These are phyloP conservation scores for Benthosema pterotum DNA, from an alignment of 2,797 vertebrate genomes.

Conservation along the genomic window DNA sequence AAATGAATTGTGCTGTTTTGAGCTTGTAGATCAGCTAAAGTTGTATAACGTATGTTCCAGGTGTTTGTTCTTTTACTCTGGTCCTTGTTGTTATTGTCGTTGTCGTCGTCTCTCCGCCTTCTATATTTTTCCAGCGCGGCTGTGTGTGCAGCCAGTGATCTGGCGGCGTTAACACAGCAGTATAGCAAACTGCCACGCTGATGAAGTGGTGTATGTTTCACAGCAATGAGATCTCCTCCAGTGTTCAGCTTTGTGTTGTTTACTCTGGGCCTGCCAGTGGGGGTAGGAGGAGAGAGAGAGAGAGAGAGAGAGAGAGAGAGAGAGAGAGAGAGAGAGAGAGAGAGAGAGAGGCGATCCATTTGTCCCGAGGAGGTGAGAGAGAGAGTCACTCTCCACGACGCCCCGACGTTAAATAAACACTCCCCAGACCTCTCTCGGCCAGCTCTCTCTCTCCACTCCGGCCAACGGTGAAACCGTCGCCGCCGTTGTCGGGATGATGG, in stretches of 20 bases:
- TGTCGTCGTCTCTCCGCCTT: too few species aligned
- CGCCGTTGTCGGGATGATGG: slow-evolving; percentile 77
- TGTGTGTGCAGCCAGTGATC: too few species aligned
- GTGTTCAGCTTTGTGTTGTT: slow-evolving; percentile 62
- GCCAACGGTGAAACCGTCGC: slow-evolving; percentile 58
- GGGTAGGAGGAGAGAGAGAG: slow-evolving; percentile 22
- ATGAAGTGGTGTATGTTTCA: slow-evolving; percentile 67
- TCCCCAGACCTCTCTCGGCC: slow-evolving; percentile 70
- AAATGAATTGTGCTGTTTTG: too few species aligned
- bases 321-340: slow-evolving; percentile 10
- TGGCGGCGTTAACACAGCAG: too few species aligned
- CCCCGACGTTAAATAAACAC: slow-evolving; percentile 77
- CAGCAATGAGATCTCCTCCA: slow-evolving; percentile 67
- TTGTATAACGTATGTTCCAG: neutral
- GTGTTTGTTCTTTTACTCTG: neutral
- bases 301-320: slow-evolving; percentile 30
- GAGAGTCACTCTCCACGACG: slow-evolving; percentile 67
- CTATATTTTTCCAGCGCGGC: too few species aligned
- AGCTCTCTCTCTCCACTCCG: slow-evolving; percentile 61
- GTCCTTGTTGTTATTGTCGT: too few species aligned
- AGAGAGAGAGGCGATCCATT: slow-evolving; percentile 62
- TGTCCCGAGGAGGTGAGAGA: slow-evolving; percentile 77
- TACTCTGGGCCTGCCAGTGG: slow-evolving; percentile 62
- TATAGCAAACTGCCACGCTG: slow-evolving; percentile 25
- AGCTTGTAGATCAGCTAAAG: too few species aligned